These are phyloP conservation scores for Marmota flaviventris DNA, from an alignment of 2,113 vertebrate species.

Conservation along the genomic window DNA sequence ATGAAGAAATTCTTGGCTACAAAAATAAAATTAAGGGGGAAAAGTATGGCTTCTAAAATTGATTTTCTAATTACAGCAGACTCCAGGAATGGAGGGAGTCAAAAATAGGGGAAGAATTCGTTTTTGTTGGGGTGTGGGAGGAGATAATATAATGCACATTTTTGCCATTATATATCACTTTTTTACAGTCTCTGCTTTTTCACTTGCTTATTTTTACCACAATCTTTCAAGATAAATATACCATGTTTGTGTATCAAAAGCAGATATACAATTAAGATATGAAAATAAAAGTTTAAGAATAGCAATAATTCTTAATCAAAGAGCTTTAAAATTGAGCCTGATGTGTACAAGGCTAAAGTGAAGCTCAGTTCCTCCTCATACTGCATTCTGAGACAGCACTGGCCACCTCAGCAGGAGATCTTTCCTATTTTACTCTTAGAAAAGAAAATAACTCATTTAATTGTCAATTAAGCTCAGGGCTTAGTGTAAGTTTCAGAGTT, in stretches of 20 bases:
- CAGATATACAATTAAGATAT: not conserved
- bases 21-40: not conserved
- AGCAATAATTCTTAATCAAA: not conserved
- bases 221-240: not conserved
- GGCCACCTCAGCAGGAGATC: not conserved
- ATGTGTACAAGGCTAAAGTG: not conserved
- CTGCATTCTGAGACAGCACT: not conserved
- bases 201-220: not conserved
- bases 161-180: not conserved
- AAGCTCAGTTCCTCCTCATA: not conserved
- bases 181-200: not conserved
- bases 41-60: not conserved
- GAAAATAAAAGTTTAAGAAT: not conserved
- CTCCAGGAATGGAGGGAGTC: not conserved
- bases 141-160: not conserved
- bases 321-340: not conserved
- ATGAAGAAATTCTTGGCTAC: not conserved
- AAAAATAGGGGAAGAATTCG: not conserved
- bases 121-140: not conserved
- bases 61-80: not conserved
- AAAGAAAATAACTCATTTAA: not conserved
- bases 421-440: not conserved
- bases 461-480: not conserved
- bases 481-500: not conserved
- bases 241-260: not conserved